phyloP scores from a whole-genome alignment of 2,113 vertebrate genomes.

The Thalassarche chlororhynchos region DNA sequence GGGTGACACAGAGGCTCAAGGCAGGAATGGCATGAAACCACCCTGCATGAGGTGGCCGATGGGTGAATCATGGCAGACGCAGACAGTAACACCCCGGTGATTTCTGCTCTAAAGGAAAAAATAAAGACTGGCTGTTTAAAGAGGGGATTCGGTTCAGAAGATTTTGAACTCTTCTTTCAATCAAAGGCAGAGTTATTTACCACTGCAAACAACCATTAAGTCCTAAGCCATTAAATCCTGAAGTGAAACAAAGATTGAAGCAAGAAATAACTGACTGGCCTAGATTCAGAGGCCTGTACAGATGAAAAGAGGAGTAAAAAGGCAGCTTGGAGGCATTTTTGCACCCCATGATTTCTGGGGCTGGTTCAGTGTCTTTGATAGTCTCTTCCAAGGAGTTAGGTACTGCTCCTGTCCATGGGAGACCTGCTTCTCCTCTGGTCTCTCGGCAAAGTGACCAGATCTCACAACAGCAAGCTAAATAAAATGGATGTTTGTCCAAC shows the following conservation, averaged over 20 bases:
- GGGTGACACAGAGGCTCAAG: not conserved
- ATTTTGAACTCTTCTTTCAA: conserved; percentile 14
- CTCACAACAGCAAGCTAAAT: not conserved
- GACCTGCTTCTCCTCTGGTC: not conserved
- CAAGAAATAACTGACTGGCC: not conserved
- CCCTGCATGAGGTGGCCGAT: not conserved
- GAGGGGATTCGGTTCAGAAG: not conserved
- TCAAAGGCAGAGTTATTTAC: not conserved
- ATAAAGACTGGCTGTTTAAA: conserved; percentile 4
- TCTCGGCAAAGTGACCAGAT: not conserved
- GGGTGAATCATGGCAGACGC: not conserved
- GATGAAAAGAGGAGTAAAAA: not conserved
- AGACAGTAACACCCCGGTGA: not conserved
- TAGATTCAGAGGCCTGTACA: not conserved
- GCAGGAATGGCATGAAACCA: not conserved
- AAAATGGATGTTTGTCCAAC: not conserved
- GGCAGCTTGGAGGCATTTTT: not conserved
- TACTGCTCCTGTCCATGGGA: not conserved
- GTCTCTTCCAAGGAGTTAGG: not conserved
- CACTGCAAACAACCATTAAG: not conserved
- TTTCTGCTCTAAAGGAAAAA: not conserved
- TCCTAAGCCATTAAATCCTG: conserved; percentile 11
- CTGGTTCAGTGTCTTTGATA: not conserved
- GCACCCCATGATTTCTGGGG: not conserved
- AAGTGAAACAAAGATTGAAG: not conserved